Percentiles rank a stretch among this genome's conserved stretches.
These are phyloP conservation scores for Magallana gigas DNA, from an alignment of 1,140 invertebrate species.

Conservation along the genomic window DNA sequence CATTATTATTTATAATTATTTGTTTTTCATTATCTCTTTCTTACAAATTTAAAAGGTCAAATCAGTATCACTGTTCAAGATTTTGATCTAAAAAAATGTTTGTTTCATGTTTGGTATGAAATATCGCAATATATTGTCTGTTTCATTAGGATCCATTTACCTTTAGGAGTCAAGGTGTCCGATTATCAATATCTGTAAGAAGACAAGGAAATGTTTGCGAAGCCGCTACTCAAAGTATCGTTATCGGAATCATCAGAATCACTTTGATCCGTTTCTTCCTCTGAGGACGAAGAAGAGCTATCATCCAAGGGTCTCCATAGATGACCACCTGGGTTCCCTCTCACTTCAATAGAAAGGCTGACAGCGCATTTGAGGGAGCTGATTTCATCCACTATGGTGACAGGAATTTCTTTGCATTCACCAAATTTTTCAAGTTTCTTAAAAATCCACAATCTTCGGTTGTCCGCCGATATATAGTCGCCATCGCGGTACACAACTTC, in stretches of 20 bases:
- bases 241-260: too few species aligned
- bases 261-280: neutral
- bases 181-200: neutral
- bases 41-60: too few species aligned
- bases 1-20: too few species aligned
- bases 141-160: too few species aligned
- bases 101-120: too few species aligned
- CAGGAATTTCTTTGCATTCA: neutral
- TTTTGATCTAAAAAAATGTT: too few species aligned
- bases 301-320: neutral
- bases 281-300: neutral
- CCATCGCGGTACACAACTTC: too few species aligned
- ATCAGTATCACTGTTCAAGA: too few species aligned
- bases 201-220: neutral
- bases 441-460: neutral
- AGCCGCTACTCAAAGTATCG: too few species aligned
- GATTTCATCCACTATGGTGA: neutral
- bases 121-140: too few species aligned
- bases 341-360: neutral
- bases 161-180: too few species aligned
- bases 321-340: neutral
- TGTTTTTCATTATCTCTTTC: too few species aligned
- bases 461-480: neutral
- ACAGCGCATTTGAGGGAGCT: neutral
- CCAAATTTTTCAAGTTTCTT: slow-evolving; percentile 24